A percentile compares a stretch with the other conserved stretches of the same genome.
phyloP scores from a whole-genome alignment of 2,797 vertebrate species.

The Chelmon rostratus region DNA sequence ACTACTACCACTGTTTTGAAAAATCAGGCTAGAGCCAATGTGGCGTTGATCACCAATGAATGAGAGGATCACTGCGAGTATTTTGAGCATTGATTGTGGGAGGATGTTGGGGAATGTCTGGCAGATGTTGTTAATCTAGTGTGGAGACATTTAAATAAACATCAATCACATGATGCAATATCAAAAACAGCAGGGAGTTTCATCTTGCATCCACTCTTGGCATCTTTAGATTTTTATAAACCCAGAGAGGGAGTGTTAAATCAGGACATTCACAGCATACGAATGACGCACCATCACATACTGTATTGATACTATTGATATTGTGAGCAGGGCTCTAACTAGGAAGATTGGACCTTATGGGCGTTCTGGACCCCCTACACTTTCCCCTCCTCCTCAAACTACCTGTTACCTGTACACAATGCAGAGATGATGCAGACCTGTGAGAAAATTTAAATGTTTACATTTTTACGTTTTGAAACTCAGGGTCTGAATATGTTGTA shows the following conservation, averaged over 20 bases:
- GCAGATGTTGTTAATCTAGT: constrained; percentile 28
- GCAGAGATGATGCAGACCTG: neutral
- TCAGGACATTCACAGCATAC: neutral
- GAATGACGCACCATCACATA: neutral
- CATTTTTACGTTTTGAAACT: neutral
- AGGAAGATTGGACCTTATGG: neutral
- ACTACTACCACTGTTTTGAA: constrained; percentile 4
- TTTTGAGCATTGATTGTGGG: constrained; percentile 19
- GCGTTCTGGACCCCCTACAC: neutral
- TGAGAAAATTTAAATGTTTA: neutral
- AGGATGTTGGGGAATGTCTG: constrained; percentile 27
- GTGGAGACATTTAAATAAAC: constrained; percentile 52
- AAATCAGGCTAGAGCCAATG: neutral
- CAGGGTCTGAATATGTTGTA: neutral
- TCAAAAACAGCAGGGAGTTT: constrained; percentile 39
- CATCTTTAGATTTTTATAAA: constrained; percentile 28
- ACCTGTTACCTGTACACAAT: neutral
- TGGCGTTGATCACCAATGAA: neutral
- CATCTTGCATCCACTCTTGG: constrained; percentile 2
- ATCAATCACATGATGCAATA: constrained; percentile 38
- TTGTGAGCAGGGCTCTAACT: constrained; percentile 1
- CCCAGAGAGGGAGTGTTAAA: constrained; percentile 22
- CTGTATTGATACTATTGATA: neutral
- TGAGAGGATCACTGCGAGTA: neutral
- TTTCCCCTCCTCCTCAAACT: neutral